These are phyloP conservation scores for Ditula angustiorana DNA, from an alignment of 2,888 invertebrate species.

Conservation along the genomic window DNA sequence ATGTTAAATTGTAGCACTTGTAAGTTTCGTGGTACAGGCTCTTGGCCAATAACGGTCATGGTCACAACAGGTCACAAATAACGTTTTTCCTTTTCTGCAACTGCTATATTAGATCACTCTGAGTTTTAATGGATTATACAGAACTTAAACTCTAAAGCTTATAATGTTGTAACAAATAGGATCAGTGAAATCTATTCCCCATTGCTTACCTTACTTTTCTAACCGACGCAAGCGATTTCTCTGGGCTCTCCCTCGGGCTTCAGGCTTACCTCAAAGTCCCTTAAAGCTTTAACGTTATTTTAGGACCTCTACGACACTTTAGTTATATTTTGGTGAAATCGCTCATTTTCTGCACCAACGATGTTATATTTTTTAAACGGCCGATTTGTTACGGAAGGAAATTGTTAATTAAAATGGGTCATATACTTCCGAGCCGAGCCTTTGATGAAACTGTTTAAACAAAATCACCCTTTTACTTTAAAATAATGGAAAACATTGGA, in stretches of 20 bases:
- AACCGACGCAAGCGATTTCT: slow-evolving; percentile 21
- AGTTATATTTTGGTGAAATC: slow-evolving; percentile 8
- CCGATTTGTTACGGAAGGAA: slow-evolving; percentile 12
- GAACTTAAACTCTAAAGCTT: slow-evolving; percentile 13
- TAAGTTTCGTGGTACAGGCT: no score
- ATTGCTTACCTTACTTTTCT: slow-evolving; percentile 20
- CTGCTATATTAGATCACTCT: no score
- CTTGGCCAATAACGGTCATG: no score
- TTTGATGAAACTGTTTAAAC: slow-evolving; percentile 28
- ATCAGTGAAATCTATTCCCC: slow-evolving; percentile 24
- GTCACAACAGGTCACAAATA: no score
- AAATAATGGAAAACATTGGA: slow-evolving; percentile 20
- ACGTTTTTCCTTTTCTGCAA: no score
- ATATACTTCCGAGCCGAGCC: slow-evolving; percentile 23
- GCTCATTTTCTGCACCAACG: slow-evolving; percentile 14
- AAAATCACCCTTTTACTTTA: neutral
- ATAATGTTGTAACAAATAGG: slow-evolving; percentile 17
- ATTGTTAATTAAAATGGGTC: slow-evolving; percentile 30
- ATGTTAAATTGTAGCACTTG: no score
- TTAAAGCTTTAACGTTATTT: slow-evolving; percentile 30
- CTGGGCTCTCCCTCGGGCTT: neutral
- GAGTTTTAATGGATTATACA: slow-evolving; percentile 5
- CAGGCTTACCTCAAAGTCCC: slow-evolving; percentile 30
- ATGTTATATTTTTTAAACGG: slow-evolving; percentile 16
- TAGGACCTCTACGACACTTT: slow-evolving; percentile 20